Conservation (phyloP, 2,797 vertebrate genomes). For the Chaenodraco wilsoni region DNA sequence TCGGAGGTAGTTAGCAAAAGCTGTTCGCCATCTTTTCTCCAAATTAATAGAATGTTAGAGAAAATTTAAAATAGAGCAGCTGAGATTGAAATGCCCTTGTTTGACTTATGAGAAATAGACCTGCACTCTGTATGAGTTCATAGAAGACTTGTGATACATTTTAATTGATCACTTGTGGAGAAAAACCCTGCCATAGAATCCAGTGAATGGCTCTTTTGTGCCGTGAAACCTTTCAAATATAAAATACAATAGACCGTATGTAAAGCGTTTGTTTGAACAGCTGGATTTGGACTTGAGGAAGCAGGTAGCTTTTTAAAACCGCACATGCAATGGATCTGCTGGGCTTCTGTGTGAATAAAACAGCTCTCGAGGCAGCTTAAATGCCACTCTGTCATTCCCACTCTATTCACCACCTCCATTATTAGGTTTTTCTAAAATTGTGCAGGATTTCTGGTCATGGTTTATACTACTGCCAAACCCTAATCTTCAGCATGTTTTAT, state of each 20-base stretch:
- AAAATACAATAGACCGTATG: constrained; percentile 57
- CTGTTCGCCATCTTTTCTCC: constrained; percentile 38
- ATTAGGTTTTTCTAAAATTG: constrained; percentile 69
- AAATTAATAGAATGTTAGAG: constrained; percentile 28
- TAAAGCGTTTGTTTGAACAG: constrained; percentile 68
- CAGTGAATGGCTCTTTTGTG: constrained; percentile 55
- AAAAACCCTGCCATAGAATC: constrained; percentile 6
- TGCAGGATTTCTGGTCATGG: constrained; percentile 62
- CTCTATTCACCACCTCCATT: constrained; percentile 70
- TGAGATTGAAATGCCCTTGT: background rate
- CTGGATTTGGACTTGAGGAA: constrained; percentile 63
- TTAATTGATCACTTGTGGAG: constrained; percentile 29
- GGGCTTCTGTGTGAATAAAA: constrained; percentile 67
- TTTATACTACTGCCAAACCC: constrained; percentile 67
- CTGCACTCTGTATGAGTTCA: background rate
- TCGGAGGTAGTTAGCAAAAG: constrained; percentile 48
- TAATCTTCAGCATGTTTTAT: constrained; percentile 75
- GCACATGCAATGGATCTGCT: constrained; percentile 42
- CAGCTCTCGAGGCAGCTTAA: constrained; percentile 64
- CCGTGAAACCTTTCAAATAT: constrained; percentile 17
- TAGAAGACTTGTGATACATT: constrained; percentile 25
- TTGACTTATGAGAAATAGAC: constrained; percentile 31
- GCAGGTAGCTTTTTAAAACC: constrained; percentile 66
- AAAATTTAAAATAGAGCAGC: constrained; percentile 30
- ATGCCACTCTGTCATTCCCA: constrained; percentile 69